Evolutionary conservation across 2,888 invertebrate species (phyloP), one percentile per base, ranked within the genome.

Genomic region (Lottia gigantea): DNA sequence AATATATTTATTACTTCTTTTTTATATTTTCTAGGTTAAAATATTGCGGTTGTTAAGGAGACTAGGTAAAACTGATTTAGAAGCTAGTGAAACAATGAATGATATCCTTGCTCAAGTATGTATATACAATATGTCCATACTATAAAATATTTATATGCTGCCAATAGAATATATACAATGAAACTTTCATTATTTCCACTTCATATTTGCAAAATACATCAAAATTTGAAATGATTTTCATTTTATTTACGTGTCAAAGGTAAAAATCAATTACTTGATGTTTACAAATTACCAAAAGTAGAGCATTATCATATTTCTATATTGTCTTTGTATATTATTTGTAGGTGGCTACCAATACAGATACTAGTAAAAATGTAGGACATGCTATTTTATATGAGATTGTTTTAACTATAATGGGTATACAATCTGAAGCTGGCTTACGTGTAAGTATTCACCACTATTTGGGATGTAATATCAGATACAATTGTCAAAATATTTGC

Each of bases 311-410:
- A 31, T 31, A 31, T 31, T 31, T 31, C 31, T 31, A 6, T 31
- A 31, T 6, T 31, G 6, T 11, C 11, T 40, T 23, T 23, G 55
- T 23, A 16, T 19, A 49, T 11, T 69, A 46, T 64, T 62, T 55
- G 68, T 76, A 90, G 90, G 92, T 99, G 47, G 98, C 99, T 40
- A 99, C 99, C 66, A 99, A 99, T 89, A 99, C 99, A 26, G 99
- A 99, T 90, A 98, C 98, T 8, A 98, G 96, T 89, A 99, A 99
- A 91, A 99, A 99, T 90, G 99, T 99, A 31, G 99, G 99, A 79
- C 99, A 99, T 90, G 98, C 99, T 61, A 99, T 99, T 88, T 91
- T 99, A n/a, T 99, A 99, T 90, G 99, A 99, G 90, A 99, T 99
- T 11, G 99, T 99, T 7, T 91, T 99, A 55, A 98, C 98, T 25